phyloP scores from a whole-genome alignment of 2,888 invertebrate genomes.

The Cerastis leucographa region DNA sequence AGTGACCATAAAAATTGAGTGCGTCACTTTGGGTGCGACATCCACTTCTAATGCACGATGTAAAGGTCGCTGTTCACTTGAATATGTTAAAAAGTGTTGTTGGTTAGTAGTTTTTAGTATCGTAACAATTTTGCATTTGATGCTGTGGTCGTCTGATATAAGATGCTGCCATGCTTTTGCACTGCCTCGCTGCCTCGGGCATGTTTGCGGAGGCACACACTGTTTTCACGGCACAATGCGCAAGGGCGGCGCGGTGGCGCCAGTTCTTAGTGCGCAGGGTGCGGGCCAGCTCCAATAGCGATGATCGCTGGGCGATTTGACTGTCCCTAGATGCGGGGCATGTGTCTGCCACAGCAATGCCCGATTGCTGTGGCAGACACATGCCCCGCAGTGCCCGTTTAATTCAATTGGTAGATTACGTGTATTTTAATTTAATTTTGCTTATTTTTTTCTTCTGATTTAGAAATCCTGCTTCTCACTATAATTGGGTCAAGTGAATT shows the following conservation, averaged over 20 bases:
- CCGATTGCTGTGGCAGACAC: background rate
- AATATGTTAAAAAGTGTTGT: background rate
- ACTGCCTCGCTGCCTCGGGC: background rate
- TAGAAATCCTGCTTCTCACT: background rate
- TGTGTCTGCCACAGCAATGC: too few species aligned
- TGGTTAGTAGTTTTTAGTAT: background rate
- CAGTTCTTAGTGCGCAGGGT: background rate
- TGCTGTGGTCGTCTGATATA: background rate
- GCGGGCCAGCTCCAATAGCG: background rate
- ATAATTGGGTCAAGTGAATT: background rate
- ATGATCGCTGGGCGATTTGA: background rate
- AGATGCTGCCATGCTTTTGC: background rate
- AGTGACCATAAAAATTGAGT: conserved; percentile 7
- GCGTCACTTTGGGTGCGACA: conserved; percentile 33
- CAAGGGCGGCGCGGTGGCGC: too few species aligned
- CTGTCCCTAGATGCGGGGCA: too few species aligned
- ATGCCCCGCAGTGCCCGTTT: background rate
- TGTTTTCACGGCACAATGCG: background rate
- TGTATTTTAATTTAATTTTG: too few species aligned
- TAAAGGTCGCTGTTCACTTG: conserved; percentile 17
- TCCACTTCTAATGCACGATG: conserved; percentile 5
- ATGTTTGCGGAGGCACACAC: background rate
- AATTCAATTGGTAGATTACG: background rate
- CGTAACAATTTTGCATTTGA: background rate
- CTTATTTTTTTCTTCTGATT: too few species aligned